Conservation (phyloP, 2,113 vertebrate genomes). For the Bucco capensis region DNA sequence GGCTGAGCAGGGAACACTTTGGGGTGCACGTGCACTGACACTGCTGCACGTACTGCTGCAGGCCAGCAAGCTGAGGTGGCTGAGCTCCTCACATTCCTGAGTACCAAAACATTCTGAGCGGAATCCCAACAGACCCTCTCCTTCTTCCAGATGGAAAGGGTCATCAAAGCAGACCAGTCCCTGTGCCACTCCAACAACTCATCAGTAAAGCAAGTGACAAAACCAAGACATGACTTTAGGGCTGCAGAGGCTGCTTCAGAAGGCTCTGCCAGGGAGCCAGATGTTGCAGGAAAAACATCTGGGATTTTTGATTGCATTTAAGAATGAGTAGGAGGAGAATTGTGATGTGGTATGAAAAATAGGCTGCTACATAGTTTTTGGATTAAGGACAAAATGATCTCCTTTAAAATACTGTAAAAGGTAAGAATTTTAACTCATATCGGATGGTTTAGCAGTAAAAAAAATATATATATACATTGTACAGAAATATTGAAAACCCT, state of each 20-base stretch:
- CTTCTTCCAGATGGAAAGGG: slow-evolving; percentile 1
- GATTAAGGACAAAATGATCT: slow-evolving; percentile 50
- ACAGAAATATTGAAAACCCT: not conserved
- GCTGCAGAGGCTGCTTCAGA: slow-evolving; percentile 43
- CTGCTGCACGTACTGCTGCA: slow-evolving; percentile 40
- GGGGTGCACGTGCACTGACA: not conserved
- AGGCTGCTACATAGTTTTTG: slow-evolving; percentile 30
- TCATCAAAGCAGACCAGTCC: not conserved
- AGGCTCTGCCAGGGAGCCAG: slow-evolving; percentile 47
- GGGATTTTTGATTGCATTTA: slow-evolving; percentile 56
- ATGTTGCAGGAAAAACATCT: slow-evolving; percentile 42
- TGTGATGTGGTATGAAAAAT: slow-evolving; percentile 61
- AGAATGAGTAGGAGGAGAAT: slow-evolving; percentile 56
- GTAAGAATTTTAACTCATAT: not conserved
- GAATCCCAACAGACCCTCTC: not conserved
- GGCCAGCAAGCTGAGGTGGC: slow-evolving; percentile 49
- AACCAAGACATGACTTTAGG: slow-evolving; percentile 35
- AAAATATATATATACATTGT: not conserved
- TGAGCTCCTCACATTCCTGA: slow-evolving; percentile 58
- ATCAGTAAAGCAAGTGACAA: slow-evolving; percentile 45
- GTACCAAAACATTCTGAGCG: not conserved
- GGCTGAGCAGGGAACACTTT: slow-evolving; percentile 37
- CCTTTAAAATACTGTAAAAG: slow-evolving; percentile 29
- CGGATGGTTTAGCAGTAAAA: slow-evolving; percentile 2
- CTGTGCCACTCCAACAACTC: slow-evolving; percentile 11